Percentiles rank a stretch among this genome's conserved stretches.
Conservation (phyloP, 2,888 invertebrate species). For the Cerceris rybyensis region DNA sequence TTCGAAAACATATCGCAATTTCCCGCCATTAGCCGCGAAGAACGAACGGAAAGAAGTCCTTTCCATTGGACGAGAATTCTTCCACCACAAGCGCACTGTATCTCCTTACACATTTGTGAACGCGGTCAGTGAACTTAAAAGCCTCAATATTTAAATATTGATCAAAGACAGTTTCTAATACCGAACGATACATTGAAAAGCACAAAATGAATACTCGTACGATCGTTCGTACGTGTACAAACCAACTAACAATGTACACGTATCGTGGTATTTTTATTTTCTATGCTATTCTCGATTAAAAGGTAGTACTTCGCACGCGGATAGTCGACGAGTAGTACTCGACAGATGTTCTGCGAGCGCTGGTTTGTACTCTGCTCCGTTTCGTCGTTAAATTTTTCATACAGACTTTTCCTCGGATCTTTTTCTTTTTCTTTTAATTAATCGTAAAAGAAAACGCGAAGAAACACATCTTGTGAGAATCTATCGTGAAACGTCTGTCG, state of each 20-base stretch:
- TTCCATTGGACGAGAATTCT: conserved; percentile 31
- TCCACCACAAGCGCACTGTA: background rate
- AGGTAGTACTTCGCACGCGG: conserved; percentile 38
- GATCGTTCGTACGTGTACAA: background rate
- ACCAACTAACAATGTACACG: background rate
- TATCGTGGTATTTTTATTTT: background rate
- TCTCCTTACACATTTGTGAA: conserved; percentile 1
- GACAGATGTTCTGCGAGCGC: conserved; percentile 35
- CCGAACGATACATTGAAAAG: background rate
- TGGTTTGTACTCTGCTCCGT: background rate
- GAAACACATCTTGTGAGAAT: background rate
- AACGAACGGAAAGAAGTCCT: background rate
- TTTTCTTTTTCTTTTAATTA: background rate
- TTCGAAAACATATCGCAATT: background rate
- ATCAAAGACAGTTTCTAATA: conserved; percentile 39
- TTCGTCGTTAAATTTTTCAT: background rate
- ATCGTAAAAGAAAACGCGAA: background rate
- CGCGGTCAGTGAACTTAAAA: conserved; percentile 46
- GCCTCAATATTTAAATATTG: conserved; percentile 46
- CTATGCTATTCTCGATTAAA: conserved; percentile 21
- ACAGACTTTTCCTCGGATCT: background rate
- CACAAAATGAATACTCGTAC: background rate
- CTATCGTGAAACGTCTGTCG: conserved; percentile 15
- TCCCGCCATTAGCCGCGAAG: conserved; percentile 2
- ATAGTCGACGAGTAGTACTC: conserved; percentile 23